Evolutionary conservation across 2,888 invertebrate species (phyloP).

Genomic region (Omphaloscelis lunosa): DNA sequence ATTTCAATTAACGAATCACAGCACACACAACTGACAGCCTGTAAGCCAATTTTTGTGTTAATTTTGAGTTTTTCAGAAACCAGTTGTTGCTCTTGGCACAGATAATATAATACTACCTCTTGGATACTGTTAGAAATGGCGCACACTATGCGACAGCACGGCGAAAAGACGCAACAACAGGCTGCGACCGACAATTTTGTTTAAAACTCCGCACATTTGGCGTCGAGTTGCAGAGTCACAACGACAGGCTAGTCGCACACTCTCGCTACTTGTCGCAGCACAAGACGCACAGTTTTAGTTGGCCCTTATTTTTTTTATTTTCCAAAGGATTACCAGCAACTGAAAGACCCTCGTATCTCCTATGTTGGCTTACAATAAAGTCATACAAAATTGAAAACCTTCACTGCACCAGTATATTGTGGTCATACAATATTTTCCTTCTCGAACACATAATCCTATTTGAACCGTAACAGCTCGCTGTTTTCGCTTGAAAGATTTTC

Average conservation of each 20-base stretch:
- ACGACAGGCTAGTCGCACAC: too few relatives aligned
- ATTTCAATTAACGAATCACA: not conserved
- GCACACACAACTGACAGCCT: not conserved
- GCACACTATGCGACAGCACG: not conserved
- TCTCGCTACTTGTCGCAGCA: too few relatives aligned
- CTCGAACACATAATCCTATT: slow-evolving; percentile 33
- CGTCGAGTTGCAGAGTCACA: not conserved
- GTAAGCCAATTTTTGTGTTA: not conserved
- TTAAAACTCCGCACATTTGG: not conserved
- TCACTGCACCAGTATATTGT: not conserved
- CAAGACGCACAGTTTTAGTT: not conserved
- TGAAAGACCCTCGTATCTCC: not conserved
- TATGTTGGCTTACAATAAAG: slow-evolving; percentile 16
- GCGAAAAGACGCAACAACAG: not conserved
- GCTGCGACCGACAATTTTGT: not conserved
- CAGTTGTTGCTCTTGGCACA: not conserved
- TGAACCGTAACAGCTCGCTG: slow-evolving; percentile 18
- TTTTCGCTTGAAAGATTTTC: slow-evolving; percentile 28
- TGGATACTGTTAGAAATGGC: not conserved
- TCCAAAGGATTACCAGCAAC: not conserved
- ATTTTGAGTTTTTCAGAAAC: not conserved
- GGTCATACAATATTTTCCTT: slow-evolving; percentile 40
- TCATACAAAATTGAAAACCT: slow-evolving; percentile 4
- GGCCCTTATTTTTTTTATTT: not conserved
- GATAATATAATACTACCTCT: too few relatives aligned